Percentiles rank a stretch among this genome's conserved stretches.
These are phyloP conservation scores for Plecturocebus donacophilus DNA, from an alignment of 2,113 vertebrate species.

Conservation along the genomic window DNA sequence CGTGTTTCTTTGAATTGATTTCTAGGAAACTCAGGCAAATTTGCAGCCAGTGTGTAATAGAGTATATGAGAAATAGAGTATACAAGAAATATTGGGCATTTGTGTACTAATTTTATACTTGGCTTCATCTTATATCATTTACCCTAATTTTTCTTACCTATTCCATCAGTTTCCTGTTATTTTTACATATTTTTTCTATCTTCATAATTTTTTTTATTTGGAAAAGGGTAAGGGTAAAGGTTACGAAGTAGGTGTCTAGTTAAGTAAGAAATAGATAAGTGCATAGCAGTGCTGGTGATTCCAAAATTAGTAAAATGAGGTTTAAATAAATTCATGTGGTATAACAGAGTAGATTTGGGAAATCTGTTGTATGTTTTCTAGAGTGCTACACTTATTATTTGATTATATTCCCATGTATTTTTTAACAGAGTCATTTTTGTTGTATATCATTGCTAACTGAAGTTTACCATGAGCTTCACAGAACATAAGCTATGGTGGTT, in stretches of 20 bases:
- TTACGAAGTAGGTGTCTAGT: background rate
- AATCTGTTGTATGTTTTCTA: background rate
- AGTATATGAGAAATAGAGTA: background rate
- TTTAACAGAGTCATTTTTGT: background rate
- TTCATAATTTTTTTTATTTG: background rate
- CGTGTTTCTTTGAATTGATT: background rate
- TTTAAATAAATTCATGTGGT: slow-evolving; percentile 5
- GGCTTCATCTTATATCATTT: background rate
- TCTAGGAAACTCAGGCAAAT: background rate
- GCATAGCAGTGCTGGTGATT: background rate
- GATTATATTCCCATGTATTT: background rate
- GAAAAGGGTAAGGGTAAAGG: background rate
- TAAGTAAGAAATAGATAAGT: background rate
- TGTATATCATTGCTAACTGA: background rate
- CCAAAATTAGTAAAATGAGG: background rate
- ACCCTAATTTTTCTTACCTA: background rate
- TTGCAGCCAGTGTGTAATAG: background rate
- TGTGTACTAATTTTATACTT: background rate
- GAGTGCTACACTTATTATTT: background rate
- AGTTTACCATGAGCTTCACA: background rate
- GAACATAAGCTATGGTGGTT: background rate
- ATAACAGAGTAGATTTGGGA: background rate
- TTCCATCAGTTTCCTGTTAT: background rate
- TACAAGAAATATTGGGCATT: background rate
- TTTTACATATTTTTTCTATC: background rate